These are phyloP conservation scores for Microcebus jonahi DNA, from an alignment of 2,113 vertebrate species.

Conservation along the genomic window DNA sequence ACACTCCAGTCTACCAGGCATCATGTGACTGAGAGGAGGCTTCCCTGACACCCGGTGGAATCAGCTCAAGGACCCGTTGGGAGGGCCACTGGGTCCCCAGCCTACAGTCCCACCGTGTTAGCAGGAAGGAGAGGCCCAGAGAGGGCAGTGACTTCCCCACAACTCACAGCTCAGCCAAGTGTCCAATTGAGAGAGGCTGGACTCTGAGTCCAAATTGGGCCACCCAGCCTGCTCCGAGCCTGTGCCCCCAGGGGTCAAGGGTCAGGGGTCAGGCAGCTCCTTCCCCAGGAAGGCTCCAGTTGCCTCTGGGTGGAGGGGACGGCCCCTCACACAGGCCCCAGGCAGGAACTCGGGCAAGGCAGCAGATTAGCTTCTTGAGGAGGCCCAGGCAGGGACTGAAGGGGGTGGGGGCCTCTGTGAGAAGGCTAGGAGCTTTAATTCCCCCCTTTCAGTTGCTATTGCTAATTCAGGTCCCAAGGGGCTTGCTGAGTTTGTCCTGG, in stretches of 20 bases:
- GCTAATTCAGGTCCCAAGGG: conserved; percentile 74
- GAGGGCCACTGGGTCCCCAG: not conserved
- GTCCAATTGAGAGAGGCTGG: not conserved
- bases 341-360: conserved; percentile 50
- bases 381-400: conserved; percentile 41
- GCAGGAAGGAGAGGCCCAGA: not conserved
- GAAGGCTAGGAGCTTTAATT: conserved; percentile 61
- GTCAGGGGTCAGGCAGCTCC: conserved; percentile 66
- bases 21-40: not conserved
- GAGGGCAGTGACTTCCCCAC: not conserved
- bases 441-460: conserved; percentile 62
- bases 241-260: conserved; percentile 64
- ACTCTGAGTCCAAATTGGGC: conserved; percentile 65
- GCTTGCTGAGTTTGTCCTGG: conserved; percentile 69
- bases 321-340: conserved; percentile 47
- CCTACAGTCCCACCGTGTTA: not conserved
- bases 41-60: not conserved
- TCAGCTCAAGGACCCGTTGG: not conserved
- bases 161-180: conserved; percentile 3
- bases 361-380: conserved; percentile 64
- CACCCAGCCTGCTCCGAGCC: conserved; percentile 66
- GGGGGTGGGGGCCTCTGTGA: not conserved
- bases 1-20: not conserved
- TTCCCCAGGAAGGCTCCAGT: conserved; percentile 53
- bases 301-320: conserved; percentile 10